Conservation (phyloP, 2,888 invertebrate genomes). For the Cosmopolites sordidus region DNA sequence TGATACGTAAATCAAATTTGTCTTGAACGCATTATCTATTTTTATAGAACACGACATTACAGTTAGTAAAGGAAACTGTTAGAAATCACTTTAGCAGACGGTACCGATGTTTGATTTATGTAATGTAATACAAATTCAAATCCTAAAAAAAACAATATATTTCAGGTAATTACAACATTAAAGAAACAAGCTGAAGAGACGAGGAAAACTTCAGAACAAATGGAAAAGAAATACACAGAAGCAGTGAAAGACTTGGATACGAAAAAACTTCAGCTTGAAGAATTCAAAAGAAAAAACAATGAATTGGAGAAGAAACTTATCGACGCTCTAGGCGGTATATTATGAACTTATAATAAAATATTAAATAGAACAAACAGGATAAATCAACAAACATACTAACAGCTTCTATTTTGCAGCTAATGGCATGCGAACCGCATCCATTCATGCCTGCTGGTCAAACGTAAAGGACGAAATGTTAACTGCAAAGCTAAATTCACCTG, state of each 20-base stretch:
- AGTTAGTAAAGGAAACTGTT: too few species aligned
- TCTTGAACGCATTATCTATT: not conserved
- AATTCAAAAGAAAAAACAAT: conserved; percentile 71
- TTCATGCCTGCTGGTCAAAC: not conserved
- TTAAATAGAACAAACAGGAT: not conserved
- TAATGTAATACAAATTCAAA: too few species aligned
- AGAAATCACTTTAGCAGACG: too few species aligned
- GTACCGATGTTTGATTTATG: too few species aligned
- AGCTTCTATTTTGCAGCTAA: too few species aligned
- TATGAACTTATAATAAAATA: not conserved
- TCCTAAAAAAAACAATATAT: too few species aligned
- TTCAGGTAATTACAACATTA: conserved; percentile 58
- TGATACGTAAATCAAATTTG: too few species aligned
- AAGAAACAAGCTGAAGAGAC: conserved; percentile 74
- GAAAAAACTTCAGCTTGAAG: conserved; percentile 72
- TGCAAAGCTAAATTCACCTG: not conserved
- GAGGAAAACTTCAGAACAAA: conserved; percentile 71
- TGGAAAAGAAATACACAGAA: conserved; percentile 74
- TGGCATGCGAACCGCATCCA: too few species aligned
- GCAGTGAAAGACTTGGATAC: conserved; percentile 73
- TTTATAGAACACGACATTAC: too few species aligned
- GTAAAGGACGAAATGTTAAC: not conserved
- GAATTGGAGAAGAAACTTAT: conserved; percentile 73
- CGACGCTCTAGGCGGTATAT: conserved; percentile 53
- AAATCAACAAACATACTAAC: too few species aligned